These are phyloP conservation scores for Macrobrachium rosenbergii DNA, from an alignment of 1,140 invertebrate genomes.

Conservation along the genomic window DNA sequence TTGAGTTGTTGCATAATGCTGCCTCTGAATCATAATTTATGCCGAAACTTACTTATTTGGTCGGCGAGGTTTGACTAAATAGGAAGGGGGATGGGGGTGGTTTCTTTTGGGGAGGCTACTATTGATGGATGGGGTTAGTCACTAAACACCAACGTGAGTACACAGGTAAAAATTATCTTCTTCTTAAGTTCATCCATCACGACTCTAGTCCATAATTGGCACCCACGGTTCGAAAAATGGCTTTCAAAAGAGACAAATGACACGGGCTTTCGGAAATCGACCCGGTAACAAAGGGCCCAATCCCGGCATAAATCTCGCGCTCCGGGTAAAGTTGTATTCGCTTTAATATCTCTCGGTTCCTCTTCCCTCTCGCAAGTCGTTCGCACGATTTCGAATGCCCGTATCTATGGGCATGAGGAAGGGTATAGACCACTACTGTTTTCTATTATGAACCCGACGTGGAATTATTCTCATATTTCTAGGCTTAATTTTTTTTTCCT, in stretches of 20 bases:
- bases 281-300: slow-evolving; percentile 43
- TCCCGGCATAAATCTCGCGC: slow-evolving; percentile 52
- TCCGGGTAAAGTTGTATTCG: slow-evolving; percentile 4
- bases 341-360: slow-evolving; percentile 23
- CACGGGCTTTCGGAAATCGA: slow-evolving; percentile 54
- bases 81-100: too few relatives aligned
- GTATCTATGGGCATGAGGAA: too few relatives aligned
- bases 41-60: too few relatives aligned
- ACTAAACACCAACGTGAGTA: slow-evolving; percentile 32
- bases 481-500: too few relatives aligned
- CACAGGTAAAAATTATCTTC: slow-evolving; percentile 38
- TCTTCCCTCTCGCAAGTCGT: too few relatives aligned
- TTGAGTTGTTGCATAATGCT: too few relatives aligned
- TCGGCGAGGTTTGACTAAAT: too few relatives aligned
- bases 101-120: background rate
- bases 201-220: slow-evolving; percentile 44
- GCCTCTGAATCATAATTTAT: too few relatives aligned
- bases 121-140: background rate
- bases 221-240: slow-evolving; percentile 53
- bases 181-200: slow-evolving; percentile 41
- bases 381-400: too few relatives aligned
- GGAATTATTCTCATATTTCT: too few relatives aligned
- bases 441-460: too few relatives aligned
- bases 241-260: slow-evolving; percentile 61
- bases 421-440: too few relatives aligned